These are phyloP conservation scores for Lutjanus argentimaculatus DNA, from an alignment of 2,797 vertebrate genomes.

Conservation along the genomic window DNA sequence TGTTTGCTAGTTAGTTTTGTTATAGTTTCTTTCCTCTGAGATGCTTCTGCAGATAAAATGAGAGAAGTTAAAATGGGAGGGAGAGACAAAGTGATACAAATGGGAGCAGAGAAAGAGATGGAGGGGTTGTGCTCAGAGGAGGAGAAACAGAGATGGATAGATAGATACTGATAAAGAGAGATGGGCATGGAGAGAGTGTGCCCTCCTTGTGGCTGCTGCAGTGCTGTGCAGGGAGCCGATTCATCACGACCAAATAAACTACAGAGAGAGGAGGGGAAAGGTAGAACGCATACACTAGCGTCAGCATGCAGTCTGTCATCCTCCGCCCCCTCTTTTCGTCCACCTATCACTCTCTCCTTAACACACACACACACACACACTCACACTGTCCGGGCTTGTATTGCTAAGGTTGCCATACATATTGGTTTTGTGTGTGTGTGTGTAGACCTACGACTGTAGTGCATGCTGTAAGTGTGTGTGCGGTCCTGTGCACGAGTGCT, in stretches of 20 bases:
- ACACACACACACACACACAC: conserved; percentile 36
- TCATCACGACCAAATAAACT: conserved; percentile 84
- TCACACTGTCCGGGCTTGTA: conserved; percentile 19
- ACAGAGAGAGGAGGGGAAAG: conserved; percentile 63
- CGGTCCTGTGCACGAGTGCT: conserved; percentile 37
- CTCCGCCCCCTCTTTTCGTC: conserved; percentile 60
- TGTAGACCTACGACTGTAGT: not conserved
- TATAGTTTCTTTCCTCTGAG: conserved; percentile 1
- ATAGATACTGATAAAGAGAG: conserved; percentile 49
- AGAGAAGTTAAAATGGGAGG: not conserved
- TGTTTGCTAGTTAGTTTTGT: not conserved
- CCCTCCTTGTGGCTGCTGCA: conserved; percentile 79
- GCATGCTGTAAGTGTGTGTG: conserved; percentile 28
- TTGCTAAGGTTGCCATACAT: conserved; percentile 30
- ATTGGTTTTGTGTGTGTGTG: conserved; percentile 30
- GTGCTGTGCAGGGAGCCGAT: conserved; percentile 78
- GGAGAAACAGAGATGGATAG: conserved; percentile 38
- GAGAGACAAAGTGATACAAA: conserved; percentile 22
- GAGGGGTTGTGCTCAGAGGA: conserved; percentile 23
- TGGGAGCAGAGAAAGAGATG: conserved; percentile 24
- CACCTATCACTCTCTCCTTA: conserved; percentile 63
- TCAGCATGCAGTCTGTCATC: conserved; percentile 81
- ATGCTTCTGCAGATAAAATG: conserved; percentile 27
- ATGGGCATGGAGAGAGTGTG: conserved; percentile 64
- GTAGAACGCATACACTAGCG: conserved; percentile 64